Evolutionary conservation across 2,797 vertebrate genomes (phyloP), one percentile per base, ranked within the genome.

Genomic region (Xiphophorus birchmanni): DNA sequence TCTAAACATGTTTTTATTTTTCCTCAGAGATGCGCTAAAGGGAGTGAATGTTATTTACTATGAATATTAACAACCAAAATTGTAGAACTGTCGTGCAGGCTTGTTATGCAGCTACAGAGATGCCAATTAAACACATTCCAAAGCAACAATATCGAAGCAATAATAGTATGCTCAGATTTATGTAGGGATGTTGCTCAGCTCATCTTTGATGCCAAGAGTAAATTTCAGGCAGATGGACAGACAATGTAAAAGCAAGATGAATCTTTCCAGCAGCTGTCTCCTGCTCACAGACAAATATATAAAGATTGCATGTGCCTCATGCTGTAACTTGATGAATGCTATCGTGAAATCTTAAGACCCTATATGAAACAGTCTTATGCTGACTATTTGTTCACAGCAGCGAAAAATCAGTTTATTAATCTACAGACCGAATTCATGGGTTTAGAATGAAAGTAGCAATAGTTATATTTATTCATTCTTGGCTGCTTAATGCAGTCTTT

Each of bases 331-430:
- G 58, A 54, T 67, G 48, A 35, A 75, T 80, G 72, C 65, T 56
- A 74, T 81, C 80, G 69, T 75, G 42, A 81, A 80, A 84, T 82
- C 40, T 80, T 58, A 83, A 47, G 76, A 80, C 83, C 84, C 1
- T 86, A 87, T 82, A 88, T 73, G 71, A 73, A 29, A 60, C 74
- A 2, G 47, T 73, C 75, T 86, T 79, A 54, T 74, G 32, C 82
- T 80, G 81, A 86, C 78, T 72, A n/a, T 29, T 71, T 45, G 26
- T 45, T 72, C 75, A 82, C 74, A 84, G 84, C 76, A 77, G 79
- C 78, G 82, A 85, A 90, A 87, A 87, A 86, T 80, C 80, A 90
- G 4, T 69, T 94, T 82, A 92, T 93, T 92, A 91, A 92, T 93
- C 91, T 80, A 93, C 58, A 37, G 77, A 74, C 50, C 54, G 75